These are phyloP conservation scores for Sinotaia quadrata DNA, from an alignment of 2,888 invertebrate species.

Conservation along the genomic window DNA sequence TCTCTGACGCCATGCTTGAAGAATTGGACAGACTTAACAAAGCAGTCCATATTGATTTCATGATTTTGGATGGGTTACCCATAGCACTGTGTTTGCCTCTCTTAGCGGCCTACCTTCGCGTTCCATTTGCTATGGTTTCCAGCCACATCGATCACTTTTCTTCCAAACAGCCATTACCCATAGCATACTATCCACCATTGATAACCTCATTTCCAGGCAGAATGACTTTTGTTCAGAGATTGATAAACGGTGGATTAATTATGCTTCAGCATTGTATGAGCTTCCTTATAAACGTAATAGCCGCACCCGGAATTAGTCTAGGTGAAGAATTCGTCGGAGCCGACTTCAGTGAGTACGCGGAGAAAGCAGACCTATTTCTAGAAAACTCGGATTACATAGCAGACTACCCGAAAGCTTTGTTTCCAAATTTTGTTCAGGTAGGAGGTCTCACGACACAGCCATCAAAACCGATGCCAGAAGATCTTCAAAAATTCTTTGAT, in stretches of 20 bases:
- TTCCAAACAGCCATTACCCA: constrained; percentile 6
- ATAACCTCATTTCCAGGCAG: constrained; percentile 4
- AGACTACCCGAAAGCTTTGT: constrained; percentile 37
- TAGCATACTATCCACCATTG: constrained; percentile 1
- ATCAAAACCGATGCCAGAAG: constrained; percentile 34
- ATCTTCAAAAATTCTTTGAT: constrained; percentile 37
- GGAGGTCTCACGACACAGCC: constrained; percentile 42
- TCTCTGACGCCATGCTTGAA: background rate
- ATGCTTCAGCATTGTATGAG: no score
- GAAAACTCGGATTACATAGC: constrained; percentile 38
- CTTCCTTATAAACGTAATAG: background rate
- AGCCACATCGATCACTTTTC: constrained; percentile 7
- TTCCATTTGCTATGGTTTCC: constrained; percentile 9
- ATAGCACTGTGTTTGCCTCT: constrained; percentile 9
- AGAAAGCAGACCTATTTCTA: constrained; percentile 19
- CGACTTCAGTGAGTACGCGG: constrained; percentile 1
- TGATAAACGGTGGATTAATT: constrained; percentile 11
- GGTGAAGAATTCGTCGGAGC: background rate
- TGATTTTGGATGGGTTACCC: constrained; percentile 16
- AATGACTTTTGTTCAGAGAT: constrained; percentile 4
- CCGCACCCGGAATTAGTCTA: background rate
- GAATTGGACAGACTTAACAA: constrained; percentile 15
- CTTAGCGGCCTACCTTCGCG: constrained; percentile 15
- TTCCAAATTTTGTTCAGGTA: constrained; percentile 41
- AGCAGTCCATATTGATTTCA: background rate